Percentiles rank a stretch among this genome's conserved stretches.
Evolutionary conservation across 2,113 vertebrate species (phyloP).

Genomic region (Leuciscus idus): DNA sequence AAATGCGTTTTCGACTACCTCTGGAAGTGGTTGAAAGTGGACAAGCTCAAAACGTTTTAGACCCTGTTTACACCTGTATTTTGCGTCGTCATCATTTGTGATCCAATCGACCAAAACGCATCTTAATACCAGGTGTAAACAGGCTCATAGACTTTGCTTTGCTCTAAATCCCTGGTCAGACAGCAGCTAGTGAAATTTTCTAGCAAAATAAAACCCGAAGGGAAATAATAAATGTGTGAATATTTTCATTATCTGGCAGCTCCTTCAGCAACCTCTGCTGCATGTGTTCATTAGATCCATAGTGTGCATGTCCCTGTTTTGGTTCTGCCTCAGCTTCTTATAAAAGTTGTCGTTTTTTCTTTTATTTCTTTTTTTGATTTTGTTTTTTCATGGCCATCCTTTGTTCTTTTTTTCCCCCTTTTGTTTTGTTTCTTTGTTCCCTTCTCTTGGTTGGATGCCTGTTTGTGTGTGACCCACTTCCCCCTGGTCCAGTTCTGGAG

Average conservation of each 20-base stretch:
- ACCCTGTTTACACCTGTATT: too few species aligned
- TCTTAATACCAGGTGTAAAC: too few species aligned
- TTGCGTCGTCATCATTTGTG: too few species aligned
- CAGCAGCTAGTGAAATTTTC: slow-evolving; percentile 77
- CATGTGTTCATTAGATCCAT: slow-evolving; percentile 92
- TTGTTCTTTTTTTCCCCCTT: slow-evolving; percentile 80
- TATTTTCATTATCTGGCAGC: slow-evolving; percentile 78
- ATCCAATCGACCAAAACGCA: too few species aligned
- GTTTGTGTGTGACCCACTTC: slow-evolving; percentile 86
- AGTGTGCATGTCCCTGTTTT: slow-evolving; percentile 76
- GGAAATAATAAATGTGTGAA: slow-evolving; percentile 61
- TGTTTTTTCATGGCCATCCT: slow-evolving; percentile 92
- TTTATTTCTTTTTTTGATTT: slow-evolving; percentile 61
- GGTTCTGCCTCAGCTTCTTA: slow-evolving; percentile 84
- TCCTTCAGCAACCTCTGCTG: slow-evolving; percentile 95
- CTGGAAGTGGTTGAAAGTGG: too few species aligned
- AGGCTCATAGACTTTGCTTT: slow-evolving; percentile 26
- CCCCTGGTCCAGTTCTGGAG: slow-evolving; percentile 99
- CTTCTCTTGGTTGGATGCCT: slow-evolving; percentile 93
- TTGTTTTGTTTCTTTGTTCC: slow-evolving; percentile 70
- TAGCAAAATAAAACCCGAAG: neutral
- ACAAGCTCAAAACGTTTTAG: too few species aligned
- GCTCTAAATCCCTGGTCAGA: slow-evolving; percentile 87
- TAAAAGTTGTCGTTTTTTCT: slow-evolving; percentile 87
- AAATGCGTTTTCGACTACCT: too few species aligned